Conservation (phyloP, 2,797 vertebrate species). For the Carcharodon carcharias region DNA sequence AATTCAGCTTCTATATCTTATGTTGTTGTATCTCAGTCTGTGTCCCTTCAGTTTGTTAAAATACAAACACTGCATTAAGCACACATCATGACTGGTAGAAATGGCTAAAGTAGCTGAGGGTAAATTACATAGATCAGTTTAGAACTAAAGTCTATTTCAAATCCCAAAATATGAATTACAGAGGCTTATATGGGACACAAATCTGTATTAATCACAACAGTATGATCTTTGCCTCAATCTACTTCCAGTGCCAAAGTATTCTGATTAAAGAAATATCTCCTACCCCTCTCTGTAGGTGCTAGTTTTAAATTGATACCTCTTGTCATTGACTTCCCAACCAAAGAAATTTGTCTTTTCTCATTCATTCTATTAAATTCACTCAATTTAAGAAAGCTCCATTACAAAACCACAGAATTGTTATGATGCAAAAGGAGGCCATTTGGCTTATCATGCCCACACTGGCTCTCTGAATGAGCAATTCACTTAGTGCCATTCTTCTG, state of each 20-base stretch:
- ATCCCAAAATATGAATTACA: not conserved
- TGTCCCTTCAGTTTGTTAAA: not conserved
- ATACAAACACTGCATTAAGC: not conserved
- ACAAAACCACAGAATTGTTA: too few species aligned
- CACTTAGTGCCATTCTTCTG: too few species aligned
- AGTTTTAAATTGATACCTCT: not conserved
- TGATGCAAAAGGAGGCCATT: too few species aligned
- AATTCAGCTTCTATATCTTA: not conserved
- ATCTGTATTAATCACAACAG: not conserved
- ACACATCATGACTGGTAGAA: not conserved
- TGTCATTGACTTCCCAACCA: not conserved
- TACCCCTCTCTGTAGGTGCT: not conserved
- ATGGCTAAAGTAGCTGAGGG: not conserved
- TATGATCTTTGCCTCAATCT: not conserved
- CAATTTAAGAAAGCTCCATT: not conserved
- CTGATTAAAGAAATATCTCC: not conserved
- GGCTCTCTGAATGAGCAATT: too few species aligned
- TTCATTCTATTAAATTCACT: not conserved
- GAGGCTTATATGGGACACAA: not conserved
- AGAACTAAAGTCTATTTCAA: not conserved
- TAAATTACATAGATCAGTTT: not conserved
- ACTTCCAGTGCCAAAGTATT: not conserved
- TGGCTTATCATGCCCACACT: too few species aligned
- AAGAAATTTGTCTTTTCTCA: not conserved
- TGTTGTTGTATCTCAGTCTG: not conserved